These are phyloP conservation scores for Suillia variegata DNA, from an alignment of 2,888 invertebrate genomes.

Conservation along the genomic window DNA sequence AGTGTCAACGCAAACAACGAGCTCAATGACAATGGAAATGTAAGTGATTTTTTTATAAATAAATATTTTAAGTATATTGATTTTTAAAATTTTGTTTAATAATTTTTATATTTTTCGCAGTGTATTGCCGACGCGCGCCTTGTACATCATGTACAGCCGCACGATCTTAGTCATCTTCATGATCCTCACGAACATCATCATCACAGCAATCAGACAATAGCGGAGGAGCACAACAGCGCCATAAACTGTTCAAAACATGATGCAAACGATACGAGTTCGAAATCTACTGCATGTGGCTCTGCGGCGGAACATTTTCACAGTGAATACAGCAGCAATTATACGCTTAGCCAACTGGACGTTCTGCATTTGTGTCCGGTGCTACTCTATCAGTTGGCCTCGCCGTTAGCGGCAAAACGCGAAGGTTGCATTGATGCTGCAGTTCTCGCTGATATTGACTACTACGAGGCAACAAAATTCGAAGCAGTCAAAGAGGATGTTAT, in stretches of 20 bases:
- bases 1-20: background rate
- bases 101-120: conserved; percentile 29
- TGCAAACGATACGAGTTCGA: conserved; percentile 17
- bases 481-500: conserved; percentile 40
- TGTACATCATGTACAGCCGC: conserved; percentile 47
- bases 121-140: conserved; percentile 43
- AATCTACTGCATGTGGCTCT: background rate
- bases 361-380: conserved; percentile 71
- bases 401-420: conserved; percentile 63
- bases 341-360: conserved; percentile 43
- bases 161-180: conserved; percentile 37
- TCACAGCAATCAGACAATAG: no score
- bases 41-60: background rate
- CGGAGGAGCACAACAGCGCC: conserved; percentile 14
- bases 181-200: conserved; percentile 27
- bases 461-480: conserved; percentile 27
- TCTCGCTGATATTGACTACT: conserved; percentile 40
- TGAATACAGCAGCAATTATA: conserved; percentile 30
- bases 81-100: no score
- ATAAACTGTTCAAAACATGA: conserved; percentile 35
- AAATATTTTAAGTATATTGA: no score
- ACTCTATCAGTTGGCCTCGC: conserved; percentile 69
- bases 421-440: conserved; percentile 65
- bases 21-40: background rate
- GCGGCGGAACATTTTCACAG: background rate